phyloP scores from a whole-genome alignment of 35 echinoderm and acorn worm genomes.

The Hemicentrotus pulcherrimus region DNA sequence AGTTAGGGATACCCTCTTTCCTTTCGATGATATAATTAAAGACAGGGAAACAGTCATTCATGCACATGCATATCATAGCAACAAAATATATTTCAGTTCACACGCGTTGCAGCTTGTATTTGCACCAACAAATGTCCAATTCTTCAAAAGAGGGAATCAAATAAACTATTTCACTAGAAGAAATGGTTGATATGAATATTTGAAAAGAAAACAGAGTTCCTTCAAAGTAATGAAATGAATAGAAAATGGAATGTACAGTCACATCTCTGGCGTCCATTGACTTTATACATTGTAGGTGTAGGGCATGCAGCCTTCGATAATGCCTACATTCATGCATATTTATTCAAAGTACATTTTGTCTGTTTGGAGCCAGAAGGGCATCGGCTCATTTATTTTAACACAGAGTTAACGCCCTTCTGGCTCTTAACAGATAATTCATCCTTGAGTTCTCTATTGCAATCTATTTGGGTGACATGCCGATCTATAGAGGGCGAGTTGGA shows the following conservation, averaged over 20 bases:
- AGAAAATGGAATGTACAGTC: neutral
- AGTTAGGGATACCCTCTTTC: neutral
- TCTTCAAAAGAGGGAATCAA: neutral
- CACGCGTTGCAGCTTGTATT: neutral
- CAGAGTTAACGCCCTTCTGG: too few species aligned
- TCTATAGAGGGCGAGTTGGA: neutral
- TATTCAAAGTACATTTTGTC: neutral
- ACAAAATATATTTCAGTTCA: slow-evolving; percentile 14
- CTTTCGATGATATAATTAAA: neutral
- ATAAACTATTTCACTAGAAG: neutral
- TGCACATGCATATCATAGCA: neutral
- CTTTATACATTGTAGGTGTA: neutral
- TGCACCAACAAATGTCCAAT: slow-evolving; percentile 3
- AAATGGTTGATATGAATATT: neutral
- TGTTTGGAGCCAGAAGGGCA: too few species aligned
- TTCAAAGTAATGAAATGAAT: neutral
- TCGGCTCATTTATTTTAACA: too few species aligned
- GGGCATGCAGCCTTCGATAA: neutral
- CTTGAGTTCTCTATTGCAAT: neutral
- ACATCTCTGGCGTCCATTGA: neutral
- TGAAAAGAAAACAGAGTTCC: neutral
- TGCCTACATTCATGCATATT: neutral
- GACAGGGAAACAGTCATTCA: neutral
- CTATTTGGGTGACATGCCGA: neutral
- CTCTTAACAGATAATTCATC: too few species aligned